Evolutionary conservation across 2,888 invertebrate species (phyloP).

Genomic region (Oscheius onirici): DNA sequence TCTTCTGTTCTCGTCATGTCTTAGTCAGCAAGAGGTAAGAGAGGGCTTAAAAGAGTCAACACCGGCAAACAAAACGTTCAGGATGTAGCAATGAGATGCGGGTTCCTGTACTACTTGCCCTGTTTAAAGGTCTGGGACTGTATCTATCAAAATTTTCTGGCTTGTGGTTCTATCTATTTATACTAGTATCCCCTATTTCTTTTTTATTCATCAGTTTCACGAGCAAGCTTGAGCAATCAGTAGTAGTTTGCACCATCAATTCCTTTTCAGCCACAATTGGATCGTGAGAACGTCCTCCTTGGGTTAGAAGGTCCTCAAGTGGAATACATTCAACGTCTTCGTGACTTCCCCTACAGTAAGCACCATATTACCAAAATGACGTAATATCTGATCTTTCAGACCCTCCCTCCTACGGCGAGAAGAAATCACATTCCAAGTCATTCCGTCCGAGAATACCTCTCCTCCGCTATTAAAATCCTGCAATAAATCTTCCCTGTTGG

Average conservation of each 20-base stretch:
- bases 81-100: slow-evolving; percentile 22
- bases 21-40: slow-evolving; percentile 6
- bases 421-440: slow-evolving; percentile 16
- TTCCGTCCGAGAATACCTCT: slow-evolving; percentile 22
- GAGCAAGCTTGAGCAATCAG: background rate
- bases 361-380: background rate
- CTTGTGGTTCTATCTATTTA: background rate
- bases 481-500: background rate
- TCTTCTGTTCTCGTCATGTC: background rate
- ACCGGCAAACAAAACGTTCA: slow-evolving; percentile 1
- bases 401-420: slow-evolving; percentile 9
- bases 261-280: slow-evolving; percentile 16
- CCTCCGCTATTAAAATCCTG: slow-evolving; percentile 16
- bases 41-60: too few relatives aligned
- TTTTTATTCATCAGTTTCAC: background rate
- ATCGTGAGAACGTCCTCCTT: background rate
- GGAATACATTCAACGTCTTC: slow-evolving; percentile 10
- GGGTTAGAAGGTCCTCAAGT: background rate
- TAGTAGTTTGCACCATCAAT: background rate
- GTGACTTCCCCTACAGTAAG: slow-evolving; percentile 22
- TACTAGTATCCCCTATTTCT: background rate
- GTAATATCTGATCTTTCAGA: background rate
- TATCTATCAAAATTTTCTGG: background rate
- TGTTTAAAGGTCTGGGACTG: slow-evolving; percentile 18
- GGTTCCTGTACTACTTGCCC: slow-evolving; percentile 23